Percentiles rank a stretch among this genome's conserved stretches.
Evolutionary conservation across 2,797 vertebrate genomes (phyloP).

Genomic region (Sebastes iracundus): DNA sequence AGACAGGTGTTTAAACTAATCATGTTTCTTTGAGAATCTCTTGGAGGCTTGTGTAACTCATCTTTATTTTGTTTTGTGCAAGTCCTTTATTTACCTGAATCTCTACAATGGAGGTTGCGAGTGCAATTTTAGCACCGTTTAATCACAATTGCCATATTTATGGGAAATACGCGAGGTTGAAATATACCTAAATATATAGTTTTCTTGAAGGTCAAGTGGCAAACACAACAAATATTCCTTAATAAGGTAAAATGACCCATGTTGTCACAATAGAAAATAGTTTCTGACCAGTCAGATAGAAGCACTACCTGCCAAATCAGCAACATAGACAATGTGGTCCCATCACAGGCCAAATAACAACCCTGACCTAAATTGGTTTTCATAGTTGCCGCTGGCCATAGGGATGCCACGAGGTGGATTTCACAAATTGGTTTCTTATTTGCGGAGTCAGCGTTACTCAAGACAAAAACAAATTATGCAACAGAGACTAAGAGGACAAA

Average conservation of each 20-base stretch:
- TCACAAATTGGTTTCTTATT: constrained; percentile 18
- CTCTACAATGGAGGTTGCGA: not conserved
- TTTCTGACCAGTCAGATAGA: not conserved
- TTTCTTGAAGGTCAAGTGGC: not conserved
- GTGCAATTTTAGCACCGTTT: not conserved
- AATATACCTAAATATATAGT: not conserved
- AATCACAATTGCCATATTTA: not conserved
- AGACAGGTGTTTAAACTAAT: not conserved
- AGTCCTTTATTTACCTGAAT: not conserved
- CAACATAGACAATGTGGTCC: not conserved
- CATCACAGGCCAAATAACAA: constrained; percentile 24
- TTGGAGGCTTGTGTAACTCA: not conserved
- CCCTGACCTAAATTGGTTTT: constrained; percentile 37
- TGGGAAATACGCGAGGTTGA: not conserved
- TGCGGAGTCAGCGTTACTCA: not conserved
- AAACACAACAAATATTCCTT: not conserved
- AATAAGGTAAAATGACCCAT: not conserved
- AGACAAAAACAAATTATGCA: constrained; percentile 19
- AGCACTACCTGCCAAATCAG: constrained; percentile 1
- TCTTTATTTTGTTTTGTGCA: not conserved
- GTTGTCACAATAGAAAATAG: not conserved
- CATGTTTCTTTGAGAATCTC: not conserved
- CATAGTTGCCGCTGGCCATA: not conserved
- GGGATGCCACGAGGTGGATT: constrained; percentile 15
- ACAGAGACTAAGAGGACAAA: constrained; percentile 18